Base-by-base conservation (phyloP, 1,140 invertebrate species). In the Drosophila lowei region DNA sequence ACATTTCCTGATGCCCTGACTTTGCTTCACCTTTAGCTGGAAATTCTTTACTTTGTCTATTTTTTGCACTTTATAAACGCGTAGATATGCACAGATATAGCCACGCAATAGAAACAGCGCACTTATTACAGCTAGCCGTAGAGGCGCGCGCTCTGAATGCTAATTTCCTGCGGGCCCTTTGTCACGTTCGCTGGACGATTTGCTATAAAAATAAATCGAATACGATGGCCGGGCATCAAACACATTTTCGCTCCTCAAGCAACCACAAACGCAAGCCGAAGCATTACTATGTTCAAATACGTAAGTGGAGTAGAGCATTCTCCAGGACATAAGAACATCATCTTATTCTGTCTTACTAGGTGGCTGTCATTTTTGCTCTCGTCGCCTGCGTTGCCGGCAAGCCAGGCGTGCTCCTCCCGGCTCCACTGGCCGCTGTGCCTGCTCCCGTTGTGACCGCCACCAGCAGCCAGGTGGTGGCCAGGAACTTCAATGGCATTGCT, bases 381-480 rank as follows among this genome's bases (percentile, higher is more conserved):
- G 11, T 38, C 34, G 34, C 34, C 34, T 38, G 34, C 11, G 34
- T 38, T 11, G 9, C 34, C 3, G 34, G 8, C 34, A 38, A 38
- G 34, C 34, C 34, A 38, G 34, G 34, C 1, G 11, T 13, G 3
- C 34, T 38, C 3, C 9, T 38, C 3, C 11, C 11, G 8, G 30
- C 30, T 11, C 30, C 8, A 34, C 30, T 34, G 30, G 6, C 28
- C 8, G 30, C 30, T 9, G 30, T 9, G 8, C 34, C 34, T 13
- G 34, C 34, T 4, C 34, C 34, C 11, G 71, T 90, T 2, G 61
- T 91, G 25, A 91, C 92, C 25, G 91, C 92, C n/a, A 84, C 80
- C 23, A 92, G 92, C 59, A 92, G 91, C 23, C 92, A 92, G 72
- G 90, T 90, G 44, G 71, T 92, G 54, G 90, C 91, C 44, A 90